Conservation (phyloP, 1,140 invertebrate genomes). For the Bombyx mandarina region DNA sequence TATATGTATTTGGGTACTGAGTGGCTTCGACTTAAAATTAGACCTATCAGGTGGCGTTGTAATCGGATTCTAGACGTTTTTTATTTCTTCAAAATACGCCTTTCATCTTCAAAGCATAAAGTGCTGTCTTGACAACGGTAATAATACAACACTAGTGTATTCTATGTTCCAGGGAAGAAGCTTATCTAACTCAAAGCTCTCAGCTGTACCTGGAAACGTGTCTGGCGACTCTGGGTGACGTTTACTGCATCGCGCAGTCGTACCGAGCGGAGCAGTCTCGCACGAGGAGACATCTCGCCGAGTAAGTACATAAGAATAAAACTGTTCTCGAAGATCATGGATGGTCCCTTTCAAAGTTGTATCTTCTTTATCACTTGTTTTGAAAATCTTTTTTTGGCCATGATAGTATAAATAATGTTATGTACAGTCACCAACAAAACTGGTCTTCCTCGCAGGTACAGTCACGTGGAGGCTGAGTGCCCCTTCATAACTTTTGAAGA, state of each 20-base stretch:
- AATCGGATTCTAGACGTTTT: too few relatives aligned
- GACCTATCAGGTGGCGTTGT: too few relatives aligned
- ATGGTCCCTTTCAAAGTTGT: neutral
- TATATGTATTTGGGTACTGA: too few relatives aligned
- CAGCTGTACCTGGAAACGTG: constrained; percentile 99
- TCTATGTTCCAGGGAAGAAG: constrained; percentile 78
- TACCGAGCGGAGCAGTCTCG: constrained; percentile 98
- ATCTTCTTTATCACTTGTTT: constrained; percentile 1
- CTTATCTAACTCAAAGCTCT: constrained; percentile 97
- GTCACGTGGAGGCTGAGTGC: constrained; percentile 97
- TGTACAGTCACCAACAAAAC: neutral
- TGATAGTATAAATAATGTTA: neutral
- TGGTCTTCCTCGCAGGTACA: constrained; percentile 77
- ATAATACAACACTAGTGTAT: neutral
- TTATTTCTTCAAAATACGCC: too few relatives aligned
- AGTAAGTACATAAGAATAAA: constrained; percentile 72
- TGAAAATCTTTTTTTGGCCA: too few relatives aligned
- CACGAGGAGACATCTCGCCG: constrained; percentile 96
- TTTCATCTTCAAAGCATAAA: too few relatives aligned
- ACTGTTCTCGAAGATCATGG: too few relatives aligned
- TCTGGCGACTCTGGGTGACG: constrained; percentile 94
- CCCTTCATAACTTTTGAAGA: constrained; percentile 96
- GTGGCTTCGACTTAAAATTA: too few relatives aligned
- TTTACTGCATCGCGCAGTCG: constrained; percentile 97
- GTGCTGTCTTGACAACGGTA: too few relatives aligned